Conservation (phyloP, 1,140 invertebrate species). For the Drosophila mojavensis region DNA sequence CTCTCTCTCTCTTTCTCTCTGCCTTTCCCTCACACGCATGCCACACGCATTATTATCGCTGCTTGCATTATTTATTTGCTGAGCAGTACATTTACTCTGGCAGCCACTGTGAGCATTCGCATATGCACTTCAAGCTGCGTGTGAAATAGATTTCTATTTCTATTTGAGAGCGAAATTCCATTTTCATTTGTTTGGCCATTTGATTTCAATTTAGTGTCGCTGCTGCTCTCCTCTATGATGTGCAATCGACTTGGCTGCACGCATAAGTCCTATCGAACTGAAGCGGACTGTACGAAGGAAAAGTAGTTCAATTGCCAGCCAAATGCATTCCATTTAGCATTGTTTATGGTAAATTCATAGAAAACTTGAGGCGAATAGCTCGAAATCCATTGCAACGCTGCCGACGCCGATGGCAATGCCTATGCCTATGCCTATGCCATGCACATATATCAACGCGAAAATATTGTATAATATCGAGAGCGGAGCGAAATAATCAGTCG, state of each 20-base stretch:
- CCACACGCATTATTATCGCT: background rate
- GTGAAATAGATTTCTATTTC: background rate
- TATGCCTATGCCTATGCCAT: background rate
- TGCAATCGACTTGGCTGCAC: slow-evolving; percentile 54
- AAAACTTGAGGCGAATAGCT: slow-evolving; percentile 65
- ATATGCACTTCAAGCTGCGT: background rate
- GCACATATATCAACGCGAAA: slow-evolving; percentile 59
- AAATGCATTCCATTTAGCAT: slow-evolving; percentile 66
- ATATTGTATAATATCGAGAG: slow-evolving; percentile 72
- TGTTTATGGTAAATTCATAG: slow-evolving; percentile 77
- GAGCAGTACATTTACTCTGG: slow-evolving; percentile 11
- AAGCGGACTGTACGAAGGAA: slow-evolving; percentile 26
- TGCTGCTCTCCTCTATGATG: background rate
- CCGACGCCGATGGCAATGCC: no score
- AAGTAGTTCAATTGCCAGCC: slow-evolving; percentile 75
- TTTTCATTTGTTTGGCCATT: slow-evolving; percentile 38
- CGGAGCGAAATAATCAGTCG: slow-evolving; percentile 49
- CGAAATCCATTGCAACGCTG: slow-evolving; percentile 69
- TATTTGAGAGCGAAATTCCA: slow-evolving; percentile 7
- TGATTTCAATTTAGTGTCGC: slow-evolving; percentile 29
- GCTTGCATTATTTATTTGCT: slow-evolving; percentile 16
- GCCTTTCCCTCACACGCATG: no score
- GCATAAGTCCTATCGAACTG: slow-evolving; percentile 53
- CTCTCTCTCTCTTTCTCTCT: no score
- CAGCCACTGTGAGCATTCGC: background rate